Percentiles rank a stretch among this genome's conserved stretches.
phyloP scores from a whole-genome alignment of 2,797 vertebrate species.

The Novumbra hubbsi region DNA sequence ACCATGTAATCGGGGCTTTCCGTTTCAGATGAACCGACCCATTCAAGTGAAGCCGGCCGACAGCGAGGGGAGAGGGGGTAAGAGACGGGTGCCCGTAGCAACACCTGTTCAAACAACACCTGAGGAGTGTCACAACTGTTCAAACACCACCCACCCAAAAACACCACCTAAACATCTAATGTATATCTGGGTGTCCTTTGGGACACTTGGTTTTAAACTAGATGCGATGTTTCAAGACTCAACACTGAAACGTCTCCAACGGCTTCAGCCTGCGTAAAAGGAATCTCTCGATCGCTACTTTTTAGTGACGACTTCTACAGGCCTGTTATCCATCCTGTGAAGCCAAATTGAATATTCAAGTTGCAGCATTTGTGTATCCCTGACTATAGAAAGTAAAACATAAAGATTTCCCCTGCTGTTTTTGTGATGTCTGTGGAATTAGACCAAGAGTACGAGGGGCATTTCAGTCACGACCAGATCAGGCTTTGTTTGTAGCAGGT shows the following conservation, averaged over 20 bases:
- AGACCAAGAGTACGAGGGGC: not conserved
- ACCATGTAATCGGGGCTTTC: slow-evolving; percentile 29
- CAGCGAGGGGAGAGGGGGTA: slow-evolving; percentile 99
- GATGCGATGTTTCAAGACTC: not conserved
- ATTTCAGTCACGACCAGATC: not conserved
- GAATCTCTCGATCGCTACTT: not conserved
- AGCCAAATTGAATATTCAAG: not conserved
- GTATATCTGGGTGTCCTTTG: not conserved
- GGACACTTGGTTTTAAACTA: not conserved
- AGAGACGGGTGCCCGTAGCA: slow-evolving; percentile 46
- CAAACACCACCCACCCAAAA: slow-evolving; percentile 10
- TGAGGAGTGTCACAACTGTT: slow-evolving; percentile 9
- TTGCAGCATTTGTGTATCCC: not conserved
- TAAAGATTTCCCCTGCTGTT: not conserved
- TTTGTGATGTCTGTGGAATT: not conserved
- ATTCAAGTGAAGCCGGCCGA: slow-evolving; percentile 99
- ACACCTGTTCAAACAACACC: slow-evolving; percentile 53
- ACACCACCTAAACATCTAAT: not conserved
- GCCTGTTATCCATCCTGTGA: not conserved
- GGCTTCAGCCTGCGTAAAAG: too few relatives aligned
- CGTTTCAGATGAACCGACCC: slow-evolving; percentile 91
- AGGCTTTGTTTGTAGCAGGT: not conserved
- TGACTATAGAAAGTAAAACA: not conserved
- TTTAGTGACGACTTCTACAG: not conserved
- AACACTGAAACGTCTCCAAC: not conserved